Base-by-base conservation (phyloP, 2,113 vertebrate species). In the Cryptomyrus ogoouensis region DNA sequence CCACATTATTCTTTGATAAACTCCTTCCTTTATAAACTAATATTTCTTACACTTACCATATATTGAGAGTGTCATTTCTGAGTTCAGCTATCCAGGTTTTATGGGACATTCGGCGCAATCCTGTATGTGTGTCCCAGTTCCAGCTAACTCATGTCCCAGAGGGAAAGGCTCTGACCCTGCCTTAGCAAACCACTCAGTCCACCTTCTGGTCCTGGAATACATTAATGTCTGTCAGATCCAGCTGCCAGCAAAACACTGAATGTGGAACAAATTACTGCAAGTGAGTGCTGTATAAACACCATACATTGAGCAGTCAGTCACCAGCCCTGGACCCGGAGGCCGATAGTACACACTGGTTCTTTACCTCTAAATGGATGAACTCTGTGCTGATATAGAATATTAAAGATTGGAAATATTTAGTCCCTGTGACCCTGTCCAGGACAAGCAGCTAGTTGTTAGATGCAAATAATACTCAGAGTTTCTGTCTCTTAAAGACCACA, bases 221-320 rank as follows among this genome's bases (percentile, higher is more conserved):
- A 12, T 46, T 89, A 50, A 91, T 88, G 70, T 83, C 90, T n/a
- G 66, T 88, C 46, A 88, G 90, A 2, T 53, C 88, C 27, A 89
- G 13, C 89, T 89, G 88, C 46, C 47, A 83, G 77, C 83, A 80
- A 21, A 47, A 80, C 49, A 70, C 83, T 53, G 85, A 91, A 77
- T 89, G 88, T 56, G 74, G 24, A 85, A 91, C 90, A 84, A 91
- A 91, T 56, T 89, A 83, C 90, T 91, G 90, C 80, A 89, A 35
- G 80, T 85, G 83, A 89, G 80, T 89, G 3, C 42, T n/a, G 35
- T 35, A 42, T 50, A 15, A 49, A 27, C 47, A 50, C 47, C 42
- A 24, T n/a, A n/a, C 8, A 83, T 17, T 80, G 13, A 44, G 13
- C 24, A 42, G 77, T 44, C 80, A 83, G 15, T 47, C 21, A 44